Percentiles rank a stretch among this genome's conserved stretches.
These are phyloP conservation scores for Rotaria magnacalcarata DNA, from an alignment of 2,888 invertebrate species.

Conservation along the genomic window DNA sequence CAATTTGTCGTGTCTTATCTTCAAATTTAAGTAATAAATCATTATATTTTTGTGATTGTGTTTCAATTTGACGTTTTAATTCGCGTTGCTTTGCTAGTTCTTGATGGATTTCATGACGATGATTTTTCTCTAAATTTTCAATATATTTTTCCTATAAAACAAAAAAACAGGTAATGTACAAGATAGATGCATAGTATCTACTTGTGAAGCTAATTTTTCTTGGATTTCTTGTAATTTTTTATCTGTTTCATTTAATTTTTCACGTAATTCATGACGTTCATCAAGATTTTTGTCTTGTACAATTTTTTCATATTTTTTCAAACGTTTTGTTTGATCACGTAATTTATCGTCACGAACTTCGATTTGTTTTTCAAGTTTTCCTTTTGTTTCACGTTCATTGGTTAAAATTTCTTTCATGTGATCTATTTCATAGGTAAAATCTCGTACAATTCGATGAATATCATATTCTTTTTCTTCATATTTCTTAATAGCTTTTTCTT, in stretches of 20 bases:
- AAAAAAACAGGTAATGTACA: neutral
- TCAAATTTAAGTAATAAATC: neutral
- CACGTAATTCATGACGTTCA: neutral
- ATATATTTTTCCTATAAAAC: neutral
- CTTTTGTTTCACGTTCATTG: neutral
- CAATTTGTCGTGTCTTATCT: neutral
- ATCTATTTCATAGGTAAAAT: neutral
- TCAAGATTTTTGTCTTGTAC: neutral
- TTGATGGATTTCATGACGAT: neutral
- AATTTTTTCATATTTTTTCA: neutral
- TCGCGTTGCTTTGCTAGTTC: neutral
- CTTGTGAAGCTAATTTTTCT: neutral
- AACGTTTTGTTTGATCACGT: neutral
- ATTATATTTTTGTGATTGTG: neutral
- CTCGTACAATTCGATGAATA: neutral
- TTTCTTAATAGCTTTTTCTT: neutral
- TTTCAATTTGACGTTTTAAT: neutral
- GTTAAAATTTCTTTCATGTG: neutral
- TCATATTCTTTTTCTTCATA: constrained; percentile 7
- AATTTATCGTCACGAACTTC: neutral
- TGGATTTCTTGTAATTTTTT: neutral
- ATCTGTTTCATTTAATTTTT: constrained; percentile 20
- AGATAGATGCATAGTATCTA: neutral
- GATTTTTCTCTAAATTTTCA: neutral
- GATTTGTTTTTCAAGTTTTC: neutral